A percentile compares a stretch with the other conserved stretches of the same genome.
These are phyloP conservation scores for Cybosia mesomella DNA, from an alignment of 2,888 invertebrate genomes.

Conservation along the genomic window DNA sequence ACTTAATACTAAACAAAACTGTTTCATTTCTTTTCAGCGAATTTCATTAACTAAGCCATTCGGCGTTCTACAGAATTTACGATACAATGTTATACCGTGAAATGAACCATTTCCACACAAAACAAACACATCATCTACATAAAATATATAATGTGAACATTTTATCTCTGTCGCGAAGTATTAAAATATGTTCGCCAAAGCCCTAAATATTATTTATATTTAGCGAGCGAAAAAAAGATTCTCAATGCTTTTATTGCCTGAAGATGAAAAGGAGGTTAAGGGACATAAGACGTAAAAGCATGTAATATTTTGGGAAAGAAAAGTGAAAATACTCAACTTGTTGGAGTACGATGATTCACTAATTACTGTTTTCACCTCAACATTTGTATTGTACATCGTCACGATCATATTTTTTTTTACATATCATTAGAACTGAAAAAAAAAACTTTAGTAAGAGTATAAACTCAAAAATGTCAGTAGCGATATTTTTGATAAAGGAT, in stretches of 20 bases:
- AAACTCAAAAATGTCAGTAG: background rate
- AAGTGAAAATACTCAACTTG: slow-evolving; percentile 23
- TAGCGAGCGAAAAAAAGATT: slow-evolving; percentile 21
- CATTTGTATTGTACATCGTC: background rate
- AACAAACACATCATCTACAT: slow-evolving; percentile 16
- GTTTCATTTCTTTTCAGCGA: background rate
- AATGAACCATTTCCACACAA: slow-evolving; percentile 12
- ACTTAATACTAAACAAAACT: background rate
- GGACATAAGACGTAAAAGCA: slow-evolving; percentile 7
- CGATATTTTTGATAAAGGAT: background rate
- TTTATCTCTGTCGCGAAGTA: slow-evolving; percentile 8
- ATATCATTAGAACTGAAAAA: background rate
- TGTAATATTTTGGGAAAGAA: slow-evolving; percentile 14
- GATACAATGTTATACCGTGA: background rate
- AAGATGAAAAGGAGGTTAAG: slow-evolving; percentile 19
- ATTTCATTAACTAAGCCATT: background rate
- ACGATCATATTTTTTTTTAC: background rate
- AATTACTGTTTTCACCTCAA: slow-evolving; percentile 18
- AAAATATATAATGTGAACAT: slow-evolving; percentile 6
- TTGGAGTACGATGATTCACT: slow-evolving; percentile 10
- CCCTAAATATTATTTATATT: slow-evolving; percentile 22
- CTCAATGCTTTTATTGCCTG: slow-evolving; percentile 20
- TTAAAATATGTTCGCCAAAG: slow-evolving; percentile 20
- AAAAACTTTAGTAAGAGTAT: background rate
- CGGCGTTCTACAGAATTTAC: background rate